Evolutionary conservation across 1,140 invertebrate species (phyloP), one percentile per base, ranked within the genome.

Genomic region (Diabrotica virgifera): DNA sequence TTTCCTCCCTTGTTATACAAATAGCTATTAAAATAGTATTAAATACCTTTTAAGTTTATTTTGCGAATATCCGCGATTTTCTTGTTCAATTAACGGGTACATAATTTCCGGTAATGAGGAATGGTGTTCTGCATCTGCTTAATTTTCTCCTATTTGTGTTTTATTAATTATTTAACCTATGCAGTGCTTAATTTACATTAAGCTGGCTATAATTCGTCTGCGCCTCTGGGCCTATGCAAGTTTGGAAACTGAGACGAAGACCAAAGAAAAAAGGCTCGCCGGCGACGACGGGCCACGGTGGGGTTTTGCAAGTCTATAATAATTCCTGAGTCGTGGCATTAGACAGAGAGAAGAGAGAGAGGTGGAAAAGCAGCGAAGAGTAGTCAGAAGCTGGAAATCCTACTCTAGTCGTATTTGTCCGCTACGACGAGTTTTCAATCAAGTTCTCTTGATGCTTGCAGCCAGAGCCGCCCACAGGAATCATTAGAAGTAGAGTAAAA

Each of bases 361-460:
- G 70, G 68, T 66, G 71, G 61, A 73, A 72, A 72, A 73, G 73
- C 68, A 73, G 70, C 70, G 66, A 67, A 73, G 69, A 72, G 69
- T 67, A 73, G 67, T 72, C 70, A 70, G 72, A 72, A 72, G 69
- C 68, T 70, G 73, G 69, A 75, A 76, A 76, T 75, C 74, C 73
- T 68, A 72, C 72, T 75, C 69, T 71, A 70, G 71, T 76, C 72
- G 74, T 73, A 76, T 76, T 76, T 73, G 70, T 76, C 68, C 76
- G 74, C 76, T 76, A 74, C 70, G 76, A 57, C 72, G 74, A 68
- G 74, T 76, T 77, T 76, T 76, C 76, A 77, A 77, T 77, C 74
- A 77, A 76, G 73, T 73, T 71, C 73, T 70, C 75, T 77, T 77
- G 74, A 77, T 46, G n/a, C 40, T 46, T 46, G 3, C 8, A 10